Conservation (phyloP, 2,888 invertebrate species). For the Xanthia togata region DNA sequence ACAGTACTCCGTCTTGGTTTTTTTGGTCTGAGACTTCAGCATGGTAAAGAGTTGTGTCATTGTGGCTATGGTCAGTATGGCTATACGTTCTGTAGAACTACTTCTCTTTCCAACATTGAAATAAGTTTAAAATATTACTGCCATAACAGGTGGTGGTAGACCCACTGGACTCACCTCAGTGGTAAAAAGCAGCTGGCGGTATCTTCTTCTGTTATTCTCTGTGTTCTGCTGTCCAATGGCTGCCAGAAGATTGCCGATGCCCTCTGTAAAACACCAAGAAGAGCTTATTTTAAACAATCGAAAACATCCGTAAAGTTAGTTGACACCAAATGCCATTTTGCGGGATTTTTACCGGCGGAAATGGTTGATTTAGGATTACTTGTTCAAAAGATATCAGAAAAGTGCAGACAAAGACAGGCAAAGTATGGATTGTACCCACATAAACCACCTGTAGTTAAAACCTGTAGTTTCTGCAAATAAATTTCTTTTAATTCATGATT, state of each 20-base stretch:
- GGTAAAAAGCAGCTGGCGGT: slow-evolving; percentile 96
- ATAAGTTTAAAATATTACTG: neutral
- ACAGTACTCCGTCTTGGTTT: too few species aligned
- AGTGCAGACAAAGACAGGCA: neutral
- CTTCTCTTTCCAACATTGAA: neutral
- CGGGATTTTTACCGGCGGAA: neutral
- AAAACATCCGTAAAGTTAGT: neutral
- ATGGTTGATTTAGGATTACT: neutral
- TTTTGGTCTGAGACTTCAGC: neutral
- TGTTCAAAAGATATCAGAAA: neutral
- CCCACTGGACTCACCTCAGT: slow-evolving; percentile 85
- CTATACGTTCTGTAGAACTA: neutral
- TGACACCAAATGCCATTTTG: neutral
- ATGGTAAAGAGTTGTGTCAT: neutral
- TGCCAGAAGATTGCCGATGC: slow-evolving; percentile 95
- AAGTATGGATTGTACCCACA: neutral
- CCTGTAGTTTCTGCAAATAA: neutral
- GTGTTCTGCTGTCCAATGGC: slow-evolving; percentile 96
- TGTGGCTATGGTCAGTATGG: neutral
- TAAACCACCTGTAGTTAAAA: neutral
- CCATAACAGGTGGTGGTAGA: too few species aligned
- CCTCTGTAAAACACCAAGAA: slow-evolving; percentile 81
- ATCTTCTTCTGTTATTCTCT: slow-evolving; percentile 96
- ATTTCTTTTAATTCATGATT: neutral
- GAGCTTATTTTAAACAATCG: neutral